Evolutionary conservation across 2,113 vertebrate species (phyloP), one percentile per base, ranked within the genome.

Genomic region (Etia nguti): DNA sequence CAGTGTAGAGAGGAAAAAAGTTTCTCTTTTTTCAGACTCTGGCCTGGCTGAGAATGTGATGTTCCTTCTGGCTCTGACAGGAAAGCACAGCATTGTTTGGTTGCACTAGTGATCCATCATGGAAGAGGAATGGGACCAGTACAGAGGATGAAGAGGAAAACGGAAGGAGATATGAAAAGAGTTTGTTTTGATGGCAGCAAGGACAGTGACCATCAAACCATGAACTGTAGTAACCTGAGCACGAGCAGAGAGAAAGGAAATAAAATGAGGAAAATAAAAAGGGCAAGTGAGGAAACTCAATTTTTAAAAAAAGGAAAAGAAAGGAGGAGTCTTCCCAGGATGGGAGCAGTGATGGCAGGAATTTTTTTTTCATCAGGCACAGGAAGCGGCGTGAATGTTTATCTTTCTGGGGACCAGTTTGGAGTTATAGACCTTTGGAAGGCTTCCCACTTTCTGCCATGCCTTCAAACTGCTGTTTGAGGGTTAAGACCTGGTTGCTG

Each of bases 241-340:
- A 11, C n/a, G 18, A 18, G 43, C 8, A 31, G 38, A 77, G 50
- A 29, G 15, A 70, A 29, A n/a, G 68, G 38, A 56, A 56, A 68
- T 34, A 20, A 77, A 22, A 36, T 8, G 62, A 83, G 10, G 31
- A 12, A 48, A 46, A 26, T n/a, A 16, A 59, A 9, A n/a, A 18
- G 12, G 29, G 62, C 11, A 6, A 6, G 29, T 46, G 65, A 89
- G 89, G 84, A 83, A 79, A 55, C 57, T 16, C 29, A 1, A n/a
- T 52, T 24, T 68, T 54, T 82, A 65, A 79, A 83, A 79, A 83
- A 79, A 82, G 85, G 81, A 75, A 41, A 82, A 68, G 87, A 86
- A 88, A 90, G 90, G 89, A 93, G 88, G 88, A 90, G 89, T 92
- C 86, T 93, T 92, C 89, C 83, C 91, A 92, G 87, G 90, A 84